Evolutionary conservation across 2,797 vertebrate species (phyloP), one percentile per base, ranked within the genome.

Genomic region (Agapornis canus): DNA sequence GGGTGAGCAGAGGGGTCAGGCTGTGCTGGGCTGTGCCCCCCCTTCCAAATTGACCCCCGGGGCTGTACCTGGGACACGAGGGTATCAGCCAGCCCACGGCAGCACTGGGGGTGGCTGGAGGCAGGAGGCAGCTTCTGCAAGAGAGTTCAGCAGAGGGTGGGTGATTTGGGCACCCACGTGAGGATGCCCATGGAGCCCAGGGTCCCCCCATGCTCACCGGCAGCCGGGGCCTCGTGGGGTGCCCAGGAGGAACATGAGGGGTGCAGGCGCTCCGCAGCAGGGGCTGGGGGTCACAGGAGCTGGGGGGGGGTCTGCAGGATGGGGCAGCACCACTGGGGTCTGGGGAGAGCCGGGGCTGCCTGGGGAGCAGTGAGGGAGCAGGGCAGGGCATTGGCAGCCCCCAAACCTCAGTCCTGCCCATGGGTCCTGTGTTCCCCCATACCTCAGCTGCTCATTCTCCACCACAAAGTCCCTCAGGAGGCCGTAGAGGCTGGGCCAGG

Each of bases 401-500:
- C 26, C 2, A 31, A 39, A 13, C 29, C 13, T 51, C 49, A 0
- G 14, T 32, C 89, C 66, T 84, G 23, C 19, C 52, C 94, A n/a
- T 31, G 81, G 10, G 12, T 23, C 93, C 97, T 89, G 94, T 81
- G 94, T 81, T 39, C 52, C 10, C 66, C 85, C 43, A 0, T 94
- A 98, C 98, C 98, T 97, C 52, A 98, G 97, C 93, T 88, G 90
- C 83, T 98, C 96, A 0, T 98, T 98, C 88, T 98, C 98, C 87
- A 97, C 94, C 97, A 98, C 97, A 1, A 98, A 98, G 71, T 98
- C 97, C 88, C 97, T 75, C 19, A 98, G 87, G 94, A 98, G 96
- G 31, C 96, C 84, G 0, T 94, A 98, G 81, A 98, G 97, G 70
- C 96, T 98, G 90, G 79, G 95, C 97, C 96, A 97, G 95, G 92